Evolutionary conservation across 2,797 vertebrate species (phyloP), one percentile per base, ranked within the genome.

Genomic region (Pipistrellus pipistrellus): DNA sequence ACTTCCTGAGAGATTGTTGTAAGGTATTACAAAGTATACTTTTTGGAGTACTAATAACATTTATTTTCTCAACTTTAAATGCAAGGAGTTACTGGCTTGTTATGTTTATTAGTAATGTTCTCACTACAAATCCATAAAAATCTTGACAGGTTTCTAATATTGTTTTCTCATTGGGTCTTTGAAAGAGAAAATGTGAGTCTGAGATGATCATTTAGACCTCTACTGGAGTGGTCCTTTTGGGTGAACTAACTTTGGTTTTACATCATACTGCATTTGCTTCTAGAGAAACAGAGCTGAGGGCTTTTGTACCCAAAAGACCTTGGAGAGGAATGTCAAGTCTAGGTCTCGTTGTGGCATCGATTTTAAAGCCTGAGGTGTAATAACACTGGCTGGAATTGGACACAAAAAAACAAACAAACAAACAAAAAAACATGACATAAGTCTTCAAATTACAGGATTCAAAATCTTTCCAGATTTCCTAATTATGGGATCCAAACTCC

Each of bases 1-100:
- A 38, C 93, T 96, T 93, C 62, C 85, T 83, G 59, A 95, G 71
- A 96, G 85, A 73, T 94, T 92, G 41, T 59, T 38, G 20, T 21
- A 2, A 85, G 11, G 12, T 10, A 94, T 81, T 55, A 44, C 18
- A 72, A 9, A 2, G 15, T 27, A 44, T 44, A 78, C 68, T 51
- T 80, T 94, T 91, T 78, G 85, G 53, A 68, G 21, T 68, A 71
- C 77, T 87, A 59, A 51, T 72, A 73, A 94, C 14, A 71, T 32
- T 73, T n/a, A 68, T 78, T 93, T 92, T 77, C 38, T 91, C 27
- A 68, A 32, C 71, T 51, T 8, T 59, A 82, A 91, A 62, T 41
- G 32, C 38, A 55, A 81, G n/a, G 13, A 85, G 4, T 68, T 66
- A 51, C 38, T 89, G 38, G 4, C 5, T 71, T 66, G 1, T 48